Evolutionary conservation across 2,797 vertebrate species (phyloP).

Genomic region (Sebastes steindachneri): DNA sequence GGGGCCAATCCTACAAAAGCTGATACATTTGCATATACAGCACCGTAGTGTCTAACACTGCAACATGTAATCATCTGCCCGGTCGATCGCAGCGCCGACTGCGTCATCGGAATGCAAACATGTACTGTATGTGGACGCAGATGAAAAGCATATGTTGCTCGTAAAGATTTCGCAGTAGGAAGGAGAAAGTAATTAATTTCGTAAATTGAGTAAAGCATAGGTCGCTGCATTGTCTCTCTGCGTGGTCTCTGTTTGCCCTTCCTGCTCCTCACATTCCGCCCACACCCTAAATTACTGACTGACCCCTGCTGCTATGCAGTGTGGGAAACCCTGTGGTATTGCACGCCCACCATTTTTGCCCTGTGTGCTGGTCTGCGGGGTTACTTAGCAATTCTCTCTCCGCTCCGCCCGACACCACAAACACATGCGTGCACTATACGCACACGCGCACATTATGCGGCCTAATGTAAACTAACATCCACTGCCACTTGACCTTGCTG

Average conservation of each 20-base stretch:
- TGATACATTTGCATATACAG: conserved; percentile 57
- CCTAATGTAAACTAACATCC: conserved; percentile 77
- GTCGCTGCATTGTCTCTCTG: conserved; percentile 39
- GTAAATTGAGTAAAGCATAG: conserved; percentile 36
- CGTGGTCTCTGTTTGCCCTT: conserved; percentile 60
- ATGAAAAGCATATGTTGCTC: conserved; percentile 2
- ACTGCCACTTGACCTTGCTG: conserved; percentile 76
- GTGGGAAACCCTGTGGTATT: conserved; percentile 55
- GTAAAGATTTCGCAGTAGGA: conserved; percentile 18
- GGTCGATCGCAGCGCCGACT: conserved; percentile 1
- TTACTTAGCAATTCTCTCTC: conserved; percentile 42
- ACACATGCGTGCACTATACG: background rate
- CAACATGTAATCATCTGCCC: conserved; percentile 40
- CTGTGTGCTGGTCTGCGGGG: conserved; percentile 29
- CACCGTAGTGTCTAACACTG: background rate
- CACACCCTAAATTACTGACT: conserved; percentile 63
- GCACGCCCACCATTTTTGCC: conserved; percentile 51
- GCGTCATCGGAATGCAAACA: conserved; percentile 49
- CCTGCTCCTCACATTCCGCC: conserved; percentile 53
- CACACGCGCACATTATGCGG: conserved; percentile 45
- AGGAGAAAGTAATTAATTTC: conserved; percentile 46
- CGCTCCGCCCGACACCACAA: conserved; percentile 26
- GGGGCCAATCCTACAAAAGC: conserved; percentile 25
- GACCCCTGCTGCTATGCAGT: conserved; percentile 52
- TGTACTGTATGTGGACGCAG: background rate